phyloP scores from a whole-genome alignment of 2,113 vertebrate genomes.

The Genyomyrus donnyi region DNA sequence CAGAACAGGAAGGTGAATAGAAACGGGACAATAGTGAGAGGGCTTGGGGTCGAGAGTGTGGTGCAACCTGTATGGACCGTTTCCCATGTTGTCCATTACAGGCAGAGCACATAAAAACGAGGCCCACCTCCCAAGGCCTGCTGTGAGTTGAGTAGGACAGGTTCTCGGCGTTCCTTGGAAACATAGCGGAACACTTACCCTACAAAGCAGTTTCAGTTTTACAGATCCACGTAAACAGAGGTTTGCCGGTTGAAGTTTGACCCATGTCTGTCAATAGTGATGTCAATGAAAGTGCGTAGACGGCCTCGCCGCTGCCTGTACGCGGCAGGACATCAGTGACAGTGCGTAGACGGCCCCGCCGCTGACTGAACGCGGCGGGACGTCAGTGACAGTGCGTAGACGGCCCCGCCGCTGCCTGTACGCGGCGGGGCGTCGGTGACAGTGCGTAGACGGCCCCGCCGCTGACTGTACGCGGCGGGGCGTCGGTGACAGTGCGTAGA shows the following conservation, averaged over 20 bases:
- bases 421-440: too few relatives aligned
- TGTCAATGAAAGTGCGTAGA: too few relatives aligned
- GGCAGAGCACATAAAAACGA: not conserved
- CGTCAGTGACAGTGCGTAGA: too few relatives aligned
- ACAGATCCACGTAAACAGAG: not conserved
- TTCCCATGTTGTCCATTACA: not conserved
- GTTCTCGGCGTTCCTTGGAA: not conserved
- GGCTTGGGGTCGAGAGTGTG: slow-evolving; percentile 9
- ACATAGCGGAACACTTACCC: not conserved
- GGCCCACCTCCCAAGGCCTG: not conserved
- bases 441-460: not conserved
- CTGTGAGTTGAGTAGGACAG: not conserved
- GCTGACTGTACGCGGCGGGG: not conserved
- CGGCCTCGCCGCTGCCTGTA: not conserved
- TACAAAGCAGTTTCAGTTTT: not conserved
- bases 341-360: not conserved
- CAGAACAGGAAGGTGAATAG: slow-evolving; percentile 38
- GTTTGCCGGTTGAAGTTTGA: not conserved
- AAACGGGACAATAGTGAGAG: slow-evolving; percentile 33
- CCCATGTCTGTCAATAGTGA: not conserved
- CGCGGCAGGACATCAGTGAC: not conserved
- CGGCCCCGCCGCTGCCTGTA: too few relatives aligned
- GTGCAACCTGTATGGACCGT: slow-evolving; percentile 3
- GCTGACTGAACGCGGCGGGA: too few relatives aligned
- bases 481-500: not conserved